Evolutionary conservation across 2,113 vertebrate genomes (phyloP), one percentile per base, ranked within the genome.

Genomic region (Atrichornis clamosus): DNA sequence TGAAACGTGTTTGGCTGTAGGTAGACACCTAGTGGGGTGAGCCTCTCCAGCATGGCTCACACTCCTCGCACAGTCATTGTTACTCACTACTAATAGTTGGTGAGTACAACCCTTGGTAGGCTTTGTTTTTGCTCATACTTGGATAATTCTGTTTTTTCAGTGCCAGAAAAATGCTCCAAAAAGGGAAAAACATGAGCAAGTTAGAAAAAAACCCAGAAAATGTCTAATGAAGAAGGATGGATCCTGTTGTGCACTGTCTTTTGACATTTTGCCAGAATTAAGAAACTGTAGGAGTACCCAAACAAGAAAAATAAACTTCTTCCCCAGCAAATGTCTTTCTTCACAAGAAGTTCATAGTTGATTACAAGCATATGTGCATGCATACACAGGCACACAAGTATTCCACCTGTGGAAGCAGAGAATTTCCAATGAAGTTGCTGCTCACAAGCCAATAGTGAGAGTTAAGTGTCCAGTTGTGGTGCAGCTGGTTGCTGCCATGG

Each of bases 91-190:
- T 64, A 72, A 64, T 39, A 63, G 44, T 17, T 84, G 33, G 26
- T 78, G 56, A 89, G 32, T 30, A 53, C 17, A 89, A 39, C 2
- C 13, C 49, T 64, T 60, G 13, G 50, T 22, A 87, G 69, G 13
- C 17, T 84, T 93, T 88, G 19, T 73, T 94, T 92, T 24, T 81
- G 47, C 15, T 90, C 89, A 56, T 91, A 60, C 53, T 91, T 76
- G n/a, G 72, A 94, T 59, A 87, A 79, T 59, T 63, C 68, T 93
- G 6, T 59, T 89, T 94, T 63, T 26, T 58, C 35, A 35, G 41
- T 76, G 74, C 65, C 93, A 91, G 91, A 87, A 18, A 19, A 67
- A 30, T 68, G 19, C 33, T 89, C 17, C 53, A 77, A 62, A 89
- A 87, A 79, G n/a, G 27, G 17, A 73, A 95, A 96, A 95, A 78